Conservation (phyloP, 1,140 invertebrate species). For the Coptotermes formosanus region DNA sequence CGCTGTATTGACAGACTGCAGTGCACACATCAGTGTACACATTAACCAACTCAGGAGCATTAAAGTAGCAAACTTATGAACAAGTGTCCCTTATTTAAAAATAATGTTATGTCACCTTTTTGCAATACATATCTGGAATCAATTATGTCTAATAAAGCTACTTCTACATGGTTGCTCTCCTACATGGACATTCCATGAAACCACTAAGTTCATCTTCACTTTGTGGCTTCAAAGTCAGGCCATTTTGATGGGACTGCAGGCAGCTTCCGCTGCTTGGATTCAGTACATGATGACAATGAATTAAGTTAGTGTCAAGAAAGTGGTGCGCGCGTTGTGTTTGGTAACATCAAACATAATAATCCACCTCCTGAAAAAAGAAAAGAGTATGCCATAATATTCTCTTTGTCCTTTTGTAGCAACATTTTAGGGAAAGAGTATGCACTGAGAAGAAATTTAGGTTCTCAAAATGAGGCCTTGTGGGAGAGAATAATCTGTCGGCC, state of each 20-base stretch:
- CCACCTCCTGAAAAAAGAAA: slow-evolving; percentile 62
- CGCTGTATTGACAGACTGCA: background rate
- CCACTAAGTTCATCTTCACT: background rate
- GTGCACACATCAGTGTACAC: background rate
- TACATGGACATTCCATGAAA: background rate
- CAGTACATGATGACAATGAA: background rate
- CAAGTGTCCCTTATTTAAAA: background rate
- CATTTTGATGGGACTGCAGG: background rate
- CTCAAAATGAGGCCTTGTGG: no score
- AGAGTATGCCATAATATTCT: background rate
- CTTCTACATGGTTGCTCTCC: background rate
- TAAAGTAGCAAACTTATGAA: background rate
- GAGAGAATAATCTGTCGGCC: no score
- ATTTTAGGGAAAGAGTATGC: background rate
- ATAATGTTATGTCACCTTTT: background rate
- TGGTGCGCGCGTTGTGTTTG: slow-evolving; percentile 80
- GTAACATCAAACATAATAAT: slow-evolving; percentile 77
- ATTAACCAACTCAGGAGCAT: background rate
- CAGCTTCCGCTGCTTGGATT: background rate
- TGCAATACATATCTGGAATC: background rate
- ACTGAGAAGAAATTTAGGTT: no score
- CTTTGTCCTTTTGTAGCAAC: no score
- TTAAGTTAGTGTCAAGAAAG: slow-evolving; percentile 60
- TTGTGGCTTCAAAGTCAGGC: background rate
- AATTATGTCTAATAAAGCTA: background rate